phyloP scores from a whole-genome alignment of 2,113 vertebrate genomes.

The Thalassoma bifasciatum region DNA sequence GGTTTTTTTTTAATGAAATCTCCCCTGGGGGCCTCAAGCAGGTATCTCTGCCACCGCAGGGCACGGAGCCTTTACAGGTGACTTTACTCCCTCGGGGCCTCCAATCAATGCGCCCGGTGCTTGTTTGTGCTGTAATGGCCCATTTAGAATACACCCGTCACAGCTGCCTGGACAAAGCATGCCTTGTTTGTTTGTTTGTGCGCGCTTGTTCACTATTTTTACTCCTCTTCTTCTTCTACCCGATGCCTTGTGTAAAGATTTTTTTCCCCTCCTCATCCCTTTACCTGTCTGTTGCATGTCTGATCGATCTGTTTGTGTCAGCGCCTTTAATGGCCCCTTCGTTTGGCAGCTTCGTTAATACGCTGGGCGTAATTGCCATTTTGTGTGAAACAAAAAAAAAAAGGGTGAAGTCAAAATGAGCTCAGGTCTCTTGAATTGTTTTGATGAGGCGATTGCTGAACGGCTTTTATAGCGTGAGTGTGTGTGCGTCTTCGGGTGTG shows the following conservation, averaged over 20 bases:
- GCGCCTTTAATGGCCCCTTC: slow-evolving; percentile 66
- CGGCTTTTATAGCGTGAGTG: slow-evolving; percentile 30
- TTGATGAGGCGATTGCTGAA: slow-evolving; percentile 73
- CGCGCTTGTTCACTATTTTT: slow-evolving; percentile 19
- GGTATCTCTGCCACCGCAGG: slow-evolving; percentile 46
- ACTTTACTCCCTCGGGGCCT: slow-evolving; percentile 41
- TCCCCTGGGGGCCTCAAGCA: slow-evolving; percentile 22
- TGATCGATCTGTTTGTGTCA: slow-evolving; percentile 81
- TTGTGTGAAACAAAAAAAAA: slow-evolving; percentile 53
- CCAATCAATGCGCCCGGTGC: slow-evolving; percentile 69
- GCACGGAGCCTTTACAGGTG: slow-evolving; percentile 57
- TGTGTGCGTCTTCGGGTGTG: slow-evolving; percentile 33
- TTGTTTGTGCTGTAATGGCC: slow-evolving; percentile 78
- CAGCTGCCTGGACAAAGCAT: slow-evolving; percentile 62
- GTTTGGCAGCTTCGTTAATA: slow-evolving; percentile 72
- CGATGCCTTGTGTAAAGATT: slow-evolving; percentile 58
- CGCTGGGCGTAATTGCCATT: slow-evolving; percentile 76
- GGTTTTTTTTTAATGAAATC: slow-evolving; percentile 27
- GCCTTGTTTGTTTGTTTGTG: slow-evolving; percentile 66
- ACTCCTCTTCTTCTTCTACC: slow-evolving; percentile 2
- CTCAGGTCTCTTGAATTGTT: slow-evolving; percentile 66
- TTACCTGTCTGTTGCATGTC: slow-evolving; percentile 60
- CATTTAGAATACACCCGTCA: slow-evolving; percentile 76
- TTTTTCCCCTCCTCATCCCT: slow-evolving; percentile 30
- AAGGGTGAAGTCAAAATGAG: slow-evolving; percentile 66